Evolutionary conservation across 2,797 vertebrate genomes (phyloP), one percentile per base, ranked within the genome.

Genomic region (Percopsis omiscomaycus): DNA sequence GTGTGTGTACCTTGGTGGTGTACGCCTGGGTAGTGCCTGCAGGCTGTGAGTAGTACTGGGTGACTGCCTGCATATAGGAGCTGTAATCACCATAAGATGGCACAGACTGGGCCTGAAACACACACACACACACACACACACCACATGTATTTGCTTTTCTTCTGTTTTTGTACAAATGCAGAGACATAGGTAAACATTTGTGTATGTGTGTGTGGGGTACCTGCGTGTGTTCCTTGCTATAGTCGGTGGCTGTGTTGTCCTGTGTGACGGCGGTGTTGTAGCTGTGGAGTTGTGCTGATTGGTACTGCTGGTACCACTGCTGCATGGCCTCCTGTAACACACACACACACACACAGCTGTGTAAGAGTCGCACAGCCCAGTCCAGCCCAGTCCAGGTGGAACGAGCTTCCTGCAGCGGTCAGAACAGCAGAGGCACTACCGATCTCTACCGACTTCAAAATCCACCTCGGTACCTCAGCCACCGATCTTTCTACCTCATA

Each of bases 221-320:
- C 90, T 95, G 92, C 61, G 90, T 77, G 75, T 90, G 86, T 75
- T 92, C 93, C 75, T 91, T 94, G 82, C 75, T 89, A 87, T 92
- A 93, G 52, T 92, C 92, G 5, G 75, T 46, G 32, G 79, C 79
- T 0, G 72, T 77, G 64, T 68, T 74, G 49, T 93, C 91, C 74
- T 90, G 91, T 42, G 81, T 82, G 59, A 80, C 78, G 14, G 85
- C 80, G 2, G 84, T 72, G 69, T 30, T 85, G 75, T 94, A 94
- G 68, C 66, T 80, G 82, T 93, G 91, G 49, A 88, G 83, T 64
- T 93, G 92, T 55, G 91, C 85, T 58, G 91, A 87, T 69, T 93
- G 92, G 75, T 90, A 95, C 63, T 92, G 91, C 72, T 95, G 92
- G 88, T 93, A 95, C 92, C 92, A 94, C 61, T 94, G 92, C 87